Evolutionary conservation across 2,888 invertebrate species (phyloP).

Genomic region (Pyrochroa serraticornis): DNA sequence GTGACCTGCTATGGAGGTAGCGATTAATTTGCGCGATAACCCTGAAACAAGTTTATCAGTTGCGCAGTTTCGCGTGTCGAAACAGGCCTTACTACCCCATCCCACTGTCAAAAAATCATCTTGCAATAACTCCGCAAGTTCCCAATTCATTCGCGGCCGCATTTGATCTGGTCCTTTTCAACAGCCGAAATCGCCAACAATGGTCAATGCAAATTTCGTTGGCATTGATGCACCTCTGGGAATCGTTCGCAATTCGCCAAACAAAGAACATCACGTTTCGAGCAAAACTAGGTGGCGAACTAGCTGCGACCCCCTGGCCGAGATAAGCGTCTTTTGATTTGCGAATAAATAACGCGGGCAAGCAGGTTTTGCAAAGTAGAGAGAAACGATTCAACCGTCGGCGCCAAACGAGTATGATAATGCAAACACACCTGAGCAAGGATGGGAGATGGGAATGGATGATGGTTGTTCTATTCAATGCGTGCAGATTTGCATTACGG

Average conservation of each 20-base stretch:
- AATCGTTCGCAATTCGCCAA: conserved; percentile 20
- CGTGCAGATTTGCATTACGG: conserved; percentile 33
- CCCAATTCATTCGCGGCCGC: conserved; percentile 8
- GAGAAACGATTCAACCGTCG: conserved; percentile 39
- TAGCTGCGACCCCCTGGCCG: conserved; percentile 14
- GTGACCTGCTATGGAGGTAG: too few species aligned
- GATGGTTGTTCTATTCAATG: conserved; percentile 23
- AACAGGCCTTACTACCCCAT: background rate
- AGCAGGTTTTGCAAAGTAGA: conserved; percentile 40
- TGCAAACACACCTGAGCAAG: conserved; percentile 39
- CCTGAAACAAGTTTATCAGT: too few species aligned
- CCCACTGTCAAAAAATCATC: background rate
- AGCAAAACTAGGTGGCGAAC: conserved; percentile 18
- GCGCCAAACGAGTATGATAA: conserved; percentile 44
- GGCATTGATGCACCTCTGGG: conserved; percentile 13
- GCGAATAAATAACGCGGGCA: conserved; percentile 38
- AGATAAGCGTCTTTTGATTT: conserved; percentile 35
- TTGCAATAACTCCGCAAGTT: background rate
- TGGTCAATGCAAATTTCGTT: conserved; percentile 23
- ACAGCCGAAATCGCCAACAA: conserved; percentile 18
- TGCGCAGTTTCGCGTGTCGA: too few species aligned
- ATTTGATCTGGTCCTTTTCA: conserved; percentile 13
- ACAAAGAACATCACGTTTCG: conserved; percentile 19
- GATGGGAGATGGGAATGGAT: conserved; percentile 38
- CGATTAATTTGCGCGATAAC: too few species aligned